phyloP scores from a whole-genome alignment of 2,797 vertebrate species.

The Myotis pilosus region DNA sequence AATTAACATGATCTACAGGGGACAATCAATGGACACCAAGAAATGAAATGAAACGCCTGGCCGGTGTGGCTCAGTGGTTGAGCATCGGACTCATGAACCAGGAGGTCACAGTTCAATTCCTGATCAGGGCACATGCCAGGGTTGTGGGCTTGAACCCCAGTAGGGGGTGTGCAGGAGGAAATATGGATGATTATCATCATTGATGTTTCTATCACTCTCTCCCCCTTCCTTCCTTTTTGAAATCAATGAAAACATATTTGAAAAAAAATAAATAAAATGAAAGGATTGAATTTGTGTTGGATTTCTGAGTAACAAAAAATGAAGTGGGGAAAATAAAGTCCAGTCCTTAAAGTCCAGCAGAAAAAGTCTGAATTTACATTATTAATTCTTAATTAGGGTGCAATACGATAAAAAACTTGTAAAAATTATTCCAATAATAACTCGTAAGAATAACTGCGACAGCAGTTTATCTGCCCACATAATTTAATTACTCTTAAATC shows the following conservation, averaged over 20 bases:
- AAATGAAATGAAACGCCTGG: background rate
- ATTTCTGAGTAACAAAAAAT: background rate
- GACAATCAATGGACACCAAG: background rate
- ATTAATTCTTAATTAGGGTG: background rate
- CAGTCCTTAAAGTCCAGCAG: background rate
- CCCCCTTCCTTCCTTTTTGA: no score
- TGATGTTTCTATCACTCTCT: no score
- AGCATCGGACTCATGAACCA: no score
- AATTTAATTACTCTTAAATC: constrained; percentile 11
- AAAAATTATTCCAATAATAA: constrained; percentile 20
- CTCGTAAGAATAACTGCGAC: background rate
- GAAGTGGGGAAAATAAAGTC: background rate
- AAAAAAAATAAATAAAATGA: background rate
- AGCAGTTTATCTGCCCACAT: background rate
- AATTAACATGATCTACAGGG: background rate
- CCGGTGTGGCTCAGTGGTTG: no score
- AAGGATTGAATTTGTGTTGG: background rate
- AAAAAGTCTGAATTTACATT: background rate
- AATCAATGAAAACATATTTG: no score
- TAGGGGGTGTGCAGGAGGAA: no score
- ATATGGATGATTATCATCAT: no score
- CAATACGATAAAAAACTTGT: background rate
- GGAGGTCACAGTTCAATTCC: no score
- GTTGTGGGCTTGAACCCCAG: no score
- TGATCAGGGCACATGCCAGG: no score